phyloP scores from a whole-genome alignment of 2,797 vertebrate genomes.

The Sparus aurata region DNA sequence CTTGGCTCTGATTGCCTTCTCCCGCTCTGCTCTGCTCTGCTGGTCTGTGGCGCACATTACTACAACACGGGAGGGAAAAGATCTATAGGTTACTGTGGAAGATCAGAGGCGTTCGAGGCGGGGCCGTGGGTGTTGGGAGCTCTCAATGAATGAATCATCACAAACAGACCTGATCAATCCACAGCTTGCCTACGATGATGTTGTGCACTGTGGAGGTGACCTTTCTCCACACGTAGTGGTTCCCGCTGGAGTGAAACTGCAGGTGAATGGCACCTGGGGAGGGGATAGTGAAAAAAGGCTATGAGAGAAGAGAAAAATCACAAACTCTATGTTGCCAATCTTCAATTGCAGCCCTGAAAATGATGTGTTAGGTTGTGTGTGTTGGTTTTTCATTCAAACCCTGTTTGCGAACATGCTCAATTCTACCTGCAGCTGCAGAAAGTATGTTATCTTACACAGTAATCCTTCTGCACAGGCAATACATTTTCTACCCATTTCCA shows the following conservation, averaged over 20 bases:
- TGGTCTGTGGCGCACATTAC: slow-evolving; percentile 23
- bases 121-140: slow-evolving; percentile 17
- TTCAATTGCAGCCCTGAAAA: background rate
- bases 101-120: slow-evolving; percentile 3
- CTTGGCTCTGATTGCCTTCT: slow-evolving; percentile 44
- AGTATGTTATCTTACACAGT: slow-evolving; percentile 6
- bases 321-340: slow-evolving; percentile 2
- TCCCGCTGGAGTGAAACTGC: slow-evolving; percentile 94
- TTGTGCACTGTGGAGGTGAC: slow-evolving; percentile 99
- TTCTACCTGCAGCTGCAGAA: slow-evolving; percentile 13
- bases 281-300: slow-evolving; percentile 33
- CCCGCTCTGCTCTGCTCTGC: slow-evolving; percentile 21
- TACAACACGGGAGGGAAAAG: background rate
- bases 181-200: slow-evolving; percentile 99
- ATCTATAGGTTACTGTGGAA: slow-evolving; percentile 7
- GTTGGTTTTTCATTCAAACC: slow-evolving; percentile 29
- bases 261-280: slow-evolving; percentile 94
- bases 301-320: slow-evolving; percentile 18
- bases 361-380: background rate
- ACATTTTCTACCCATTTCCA: slow-evolving; percentile 19
- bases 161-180: slow-evolving; percentile 96
- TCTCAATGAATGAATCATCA: slow-evolving; percentile 7
- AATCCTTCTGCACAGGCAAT: background rate
- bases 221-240: slow-evolving; percentile 98
- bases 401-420: background rate